Evolutionary conservation across 2,888 invertebrate genomes (phyloP).

Genomic region (Troglohyphantes excavatus): DNA sequence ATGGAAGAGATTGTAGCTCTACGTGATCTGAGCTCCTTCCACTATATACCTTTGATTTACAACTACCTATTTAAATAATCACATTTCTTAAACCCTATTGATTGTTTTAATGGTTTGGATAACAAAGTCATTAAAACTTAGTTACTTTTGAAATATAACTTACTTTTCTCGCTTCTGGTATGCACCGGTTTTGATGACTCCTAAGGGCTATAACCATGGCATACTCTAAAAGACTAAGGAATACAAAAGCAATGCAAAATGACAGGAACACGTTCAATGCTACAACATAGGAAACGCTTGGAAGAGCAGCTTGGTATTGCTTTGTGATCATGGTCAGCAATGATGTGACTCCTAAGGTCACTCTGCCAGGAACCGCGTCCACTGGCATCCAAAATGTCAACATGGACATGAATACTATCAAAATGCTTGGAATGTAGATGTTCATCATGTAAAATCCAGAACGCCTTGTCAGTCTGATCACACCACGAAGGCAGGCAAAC

Average conservation of each 20-base stretch:
- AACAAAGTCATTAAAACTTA: too few species aligned
- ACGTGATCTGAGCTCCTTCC: too few species aligned
- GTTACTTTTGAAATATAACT: too few species aligned
- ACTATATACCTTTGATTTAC: too few species aligned
- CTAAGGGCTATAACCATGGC: constrained; percentile 78
- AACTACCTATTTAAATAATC: too few species aligned
- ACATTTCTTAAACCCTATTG: too few species aligned
- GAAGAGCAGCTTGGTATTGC: constrained; percentile 77
- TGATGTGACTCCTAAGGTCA: constrained; percentile 87
- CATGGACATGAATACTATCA: constrained; percentile 79
- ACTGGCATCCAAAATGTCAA: constrained; percentile 80
- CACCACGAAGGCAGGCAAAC: constrained; percentile 78
- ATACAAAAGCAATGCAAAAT: constrained; percentile 80
- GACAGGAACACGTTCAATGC: constrained; percentile 81
- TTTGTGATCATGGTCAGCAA: constrained; percentile 86
- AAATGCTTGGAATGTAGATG: constrained; percentile 79
- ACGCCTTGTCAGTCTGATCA: constrained; percentile 68
- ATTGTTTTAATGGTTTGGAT: too few species aligned
- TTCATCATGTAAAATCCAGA: constrained; percentile 78
- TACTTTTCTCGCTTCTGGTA: background rate
- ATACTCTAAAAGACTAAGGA: constrained; percentile 80
- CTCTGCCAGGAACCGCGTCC: constrained; percentile 79
- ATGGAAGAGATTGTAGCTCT: too few species aligned
- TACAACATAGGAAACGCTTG: constrained; percentile 81
- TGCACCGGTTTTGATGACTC: constrained; percentile 20